phyloP scores from a whole-genome alignment of 1,140 invertebrate genomes.

The Pseudomyrmex sp. region DNA sequence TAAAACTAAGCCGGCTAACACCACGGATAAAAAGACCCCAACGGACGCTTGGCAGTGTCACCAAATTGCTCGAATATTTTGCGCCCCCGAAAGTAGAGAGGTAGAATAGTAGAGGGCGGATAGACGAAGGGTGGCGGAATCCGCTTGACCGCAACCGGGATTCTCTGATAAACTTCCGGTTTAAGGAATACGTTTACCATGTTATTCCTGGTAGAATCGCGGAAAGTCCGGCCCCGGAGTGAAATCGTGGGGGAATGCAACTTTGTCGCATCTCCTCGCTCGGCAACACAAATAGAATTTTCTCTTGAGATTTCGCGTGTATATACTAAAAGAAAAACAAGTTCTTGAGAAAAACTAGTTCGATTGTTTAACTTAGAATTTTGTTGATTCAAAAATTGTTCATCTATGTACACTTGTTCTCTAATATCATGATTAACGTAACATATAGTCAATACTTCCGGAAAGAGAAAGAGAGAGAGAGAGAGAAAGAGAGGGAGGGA shows the following conservation, averaged over 20 bases:
- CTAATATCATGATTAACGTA: neutral
- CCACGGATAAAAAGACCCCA: slow-evolving; percentile 76
- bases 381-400: neutral
- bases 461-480: neutral
- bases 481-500: too few relatives aligned
- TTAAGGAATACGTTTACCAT: slow-evolving; percentile 75
- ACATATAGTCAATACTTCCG: neutral
- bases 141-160: slow-evolving; percentile 72
- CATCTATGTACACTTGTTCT: neutral
- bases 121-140: slow-evolving; percentile 23
- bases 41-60: slow-evolving; percentile 78
- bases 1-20: slow-evolving; percentile 82
- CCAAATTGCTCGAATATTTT: slow-evolving; percentile 82
- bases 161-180: slow-evolving; percentile 77
- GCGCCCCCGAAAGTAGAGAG: slow-evolving; percentile 63
- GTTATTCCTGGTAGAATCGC: slow-evolving; percentile 62
- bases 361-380: neutral
- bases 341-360: neutral
- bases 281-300: slow-evolving; percentile 39
- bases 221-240: slow-evolving; percentile 3
- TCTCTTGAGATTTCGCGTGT: neutral
- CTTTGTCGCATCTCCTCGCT: slow-evolving; percentile 5
- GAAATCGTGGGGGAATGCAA: slow-evolving; percentile 27
- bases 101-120: slow-evolving; percentile 52
- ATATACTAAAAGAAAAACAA: neutral